Percentiles rank a stretch among this genome's conserved stretches.
phyloP scores from a whole-genome alignment of 2,797 vertebrate genomes.

The Acanthopagrus latus region DNA sequence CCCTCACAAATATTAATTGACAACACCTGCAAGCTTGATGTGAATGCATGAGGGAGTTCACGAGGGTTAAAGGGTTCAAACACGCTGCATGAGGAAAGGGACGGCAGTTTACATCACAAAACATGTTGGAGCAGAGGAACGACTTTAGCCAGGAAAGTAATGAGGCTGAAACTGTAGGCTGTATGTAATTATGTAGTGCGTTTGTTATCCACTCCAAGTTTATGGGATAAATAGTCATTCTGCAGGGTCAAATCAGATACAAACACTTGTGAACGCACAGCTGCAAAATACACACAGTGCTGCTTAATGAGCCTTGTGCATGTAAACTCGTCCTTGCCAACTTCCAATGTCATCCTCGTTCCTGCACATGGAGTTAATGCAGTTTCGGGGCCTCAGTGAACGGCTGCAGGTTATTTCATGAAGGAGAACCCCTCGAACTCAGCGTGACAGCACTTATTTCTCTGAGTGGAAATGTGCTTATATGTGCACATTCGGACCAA shows the following conservation, averaged over 20 bases:
- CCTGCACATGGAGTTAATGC: background rate
- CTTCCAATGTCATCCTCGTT: background rate
- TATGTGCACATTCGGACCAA: background rate
- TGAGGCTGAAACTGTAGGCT: background rate
- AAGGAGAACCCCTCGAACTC: too few relatives aligned
- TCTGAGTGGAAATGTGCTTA: background rate
- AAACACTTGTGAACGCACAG: background rate
- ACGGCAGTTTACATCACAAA: background rate
- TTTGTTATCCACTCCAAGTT: constrained; percentile 5
- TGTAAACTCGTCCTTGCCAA: background rate
- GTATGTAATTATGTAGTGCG: background rate
- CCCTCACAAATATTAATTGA: constrained; percentile 43
- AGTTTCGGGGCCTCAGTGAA: background rate
- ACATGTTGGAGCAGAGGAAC: background rate
- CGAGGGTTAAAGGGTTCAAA: background rate
- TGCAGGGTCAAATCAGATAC: background rate
- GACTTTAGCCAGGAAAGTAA: constrained; percentile 9
- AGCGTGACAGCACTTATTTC: background rate
- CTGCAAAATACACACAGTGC: background rate
- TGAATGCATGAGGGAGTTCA: constrained; percentile 22
- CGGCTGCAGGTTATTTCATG: background rate
- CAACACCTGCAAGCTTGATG: constrained; percentile 45
- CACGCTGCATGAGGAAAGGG: constrained; percentile 1
- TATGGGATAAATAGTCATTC: background rate
- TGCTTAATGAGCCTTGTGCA: background rate